Evolutionary conservation across 2,888 invertebrate species (phyloP).

Genomic region (Rhodophaea formosa): DNA sequence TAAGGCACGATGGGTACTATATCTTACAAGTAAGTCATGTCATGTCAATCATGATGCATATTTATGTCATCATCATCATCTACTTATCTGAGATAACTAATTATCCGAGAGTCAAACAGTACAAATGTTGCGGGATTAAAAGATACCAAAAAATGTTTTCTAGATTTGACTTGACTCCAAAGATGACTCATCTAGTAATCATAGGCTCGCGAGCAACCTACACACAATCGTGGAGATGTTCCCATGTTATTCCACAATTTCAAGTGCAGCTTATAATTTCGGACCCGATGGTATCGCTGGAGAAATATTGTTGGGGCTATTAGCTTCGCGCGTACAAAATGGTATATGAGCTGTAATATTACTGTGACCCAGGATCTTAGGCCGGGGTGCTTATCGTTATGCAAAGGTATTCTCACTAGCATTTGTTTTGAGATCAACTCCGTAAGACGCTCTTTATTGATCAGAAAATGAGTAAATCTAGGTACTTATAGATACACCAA

Average conservation of each 20-base stretch:
- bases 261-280: slow-evolving; percentile 55
- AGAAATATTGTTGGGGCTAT: slow-evolving; percentile 40
- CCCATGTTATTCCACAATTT: slow-evolving; percentile 47
- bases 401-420: background rate
- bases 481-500: too few species aligned
- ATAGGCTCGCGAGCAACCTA: slow-evolving; percentile 38
- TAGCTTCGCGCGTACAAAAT: slow-evolving; percentile 22
- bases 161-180: background rate
- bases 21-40: too few species aligned
- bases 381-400: background rate
- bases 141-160: background rate
- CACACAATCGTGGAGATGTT: slow-evolving; percentile 44
- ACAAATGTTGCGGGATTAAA: background rate
- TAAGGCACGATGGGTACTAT: too few species aligned
- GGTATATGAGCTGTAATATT: slow-evolving; percentile 15
- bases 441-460: too few species aligned
- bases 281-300: slow-evolving; percentile 47
- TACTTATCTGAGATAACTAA: too few species aligned
- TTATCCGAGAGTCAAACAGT: slow-evolving; percentile 28
- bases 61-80: too few species aligned
- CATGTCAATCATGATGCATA: too few species aligned
- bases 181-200: slow-evolving; percentile 20
- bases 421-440: background rate
- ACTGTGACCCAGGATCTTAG: background rate
- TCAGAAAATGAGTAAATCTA: too few species aligned